A percentile compares a stretch with the other conserved stretches of the same genome.
Conservation (phyloP, 2,888 invertebrate genomes). For the Clunio marinus region DNA sequence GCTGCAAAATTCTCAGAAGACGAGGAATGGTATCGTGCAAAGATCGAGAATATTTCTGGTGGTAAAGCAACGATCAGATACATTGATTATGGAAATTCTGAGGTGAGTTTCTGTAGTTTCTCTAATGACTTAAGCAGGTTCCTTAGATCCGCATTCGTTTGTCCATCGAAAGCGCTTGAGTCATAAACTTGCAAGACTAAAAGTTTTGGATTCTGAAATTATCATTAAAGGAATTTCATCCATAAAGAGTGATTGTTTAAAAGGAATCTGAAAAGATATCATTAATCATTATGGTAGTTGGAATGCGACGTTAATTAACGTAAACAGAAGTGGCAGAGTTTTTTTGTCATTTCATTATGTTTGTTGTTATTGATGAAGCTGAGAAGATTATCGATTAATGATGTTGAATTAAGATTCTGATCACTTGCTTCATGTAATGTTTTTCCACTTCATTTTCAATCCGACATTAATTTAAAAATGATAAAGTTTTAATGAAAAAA, state of each 20-base stretch:
- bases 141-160: constrained; percentile 53
- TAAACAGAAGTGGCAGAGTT: constrained; percentile 14
- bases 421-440: background rate
- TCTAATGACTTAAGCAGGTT: constrained; percentile 46
- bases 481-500: background rate
- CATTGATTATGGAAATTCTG: constrained; percentile 95
- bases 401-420: constrained; percentile 22
- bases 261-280: constrained; percentile 14
- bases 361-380: background rate
- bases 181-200: constrained; percentile 52
- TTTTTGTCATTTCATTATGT: constrained; percentile 8
- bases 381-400: background rate
- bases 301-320: background rate
- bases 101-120: constrained; percentile 55
- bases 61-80: constrained; percentile 77
- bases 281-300: constrained; percentile 4
- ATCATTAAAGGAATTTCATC: background rate
- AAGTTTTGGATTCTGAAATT: background rate
- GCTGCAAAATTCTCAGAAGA: constrained; percentile 86
- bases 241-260: background rate
- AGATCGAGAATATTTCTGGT: constrained; percentile 75
- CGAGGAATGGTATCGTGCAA: constrained; percentile 94
- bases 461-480: background rate
- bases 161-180: constrained; percentile 51
- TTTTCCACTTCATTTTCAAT: background rate